A percentile compares a stretch with the other conserved stretches of the same genome.
These are phyloP conservation scores for Adoxophyes honmai DNA, from an alignment of 1,140 invertebrate species.

Conservation along the genomic window DNA sequence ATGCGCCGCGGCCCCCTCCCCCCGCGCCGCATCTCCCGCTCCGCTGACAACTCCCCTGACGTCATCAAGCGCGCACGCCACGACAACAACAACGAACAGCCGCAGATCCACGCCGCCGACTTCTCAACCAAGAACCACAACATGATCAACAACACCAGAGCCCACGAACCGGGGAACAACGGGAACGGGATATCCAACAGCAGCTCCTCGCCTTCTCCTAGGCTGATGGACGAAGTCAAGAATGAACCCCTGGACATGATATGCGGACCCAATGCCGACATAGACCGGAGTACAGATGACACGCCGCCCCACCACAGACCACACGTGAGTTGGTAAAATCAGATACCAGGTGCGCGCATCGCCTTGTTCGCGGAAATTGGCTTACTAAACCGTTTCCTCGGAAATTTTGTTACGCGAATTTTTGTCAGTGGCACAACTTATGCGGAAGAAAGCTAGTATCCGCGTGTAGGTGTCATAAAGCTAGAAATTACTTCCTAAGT, in stretches of 20 bases:
- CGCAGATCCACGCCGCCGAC: conserved; percentile 80
- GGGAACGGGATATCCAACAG: conserved; percentile 77
- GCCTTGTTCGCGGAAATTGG: too few relatives aligned
- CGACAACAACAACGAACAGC: conserved; percentile 80
- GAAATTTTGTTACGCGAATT: too few relatives aligned
- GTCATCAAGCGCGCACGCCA: conserved; percentile 76
- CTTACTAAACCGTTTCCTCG: too few relatives aligned
- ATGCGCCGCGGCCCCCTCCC: conserved; percentile 82
- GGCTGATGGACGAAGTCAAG: conserved; percentile 83
- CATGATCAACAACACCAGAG: conserved; percentile 69
- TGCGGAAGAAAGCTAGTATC: too few relatives aligned
- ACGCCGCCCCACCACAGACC: conserved; percentile 83
- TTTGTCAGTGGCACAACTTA: too few relatives aligned
- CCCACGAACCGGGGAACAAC: conserved; percentile 64
- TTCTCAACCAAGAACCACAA: conserved; percentile 83
- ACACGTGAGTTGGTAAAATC: conserved; percentile 80
- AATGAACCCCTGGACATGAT: conserved; percentile 88
- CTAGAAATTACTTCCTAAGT: too few relatives aligned
- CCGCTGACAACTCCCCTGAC: conserved; percentile 80
- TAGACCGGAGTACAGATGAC: conserved; percentile 84
- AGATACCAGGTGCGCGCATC: conserved; percentile 3
- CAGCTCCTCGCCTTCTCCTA: conserved; percentile 79
- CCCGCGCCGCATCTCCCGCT: conserved; percentile 80
- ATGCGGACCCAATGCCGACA: conserved; percentile 83
- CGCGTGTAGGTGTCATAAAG: too few relatives aligned